A percentile compares a stretch with the other conserved stretches of the same genome.
Conservation (phyloP, 2,113 vertebrate species). For the Blennius ocellaris region DNA sequence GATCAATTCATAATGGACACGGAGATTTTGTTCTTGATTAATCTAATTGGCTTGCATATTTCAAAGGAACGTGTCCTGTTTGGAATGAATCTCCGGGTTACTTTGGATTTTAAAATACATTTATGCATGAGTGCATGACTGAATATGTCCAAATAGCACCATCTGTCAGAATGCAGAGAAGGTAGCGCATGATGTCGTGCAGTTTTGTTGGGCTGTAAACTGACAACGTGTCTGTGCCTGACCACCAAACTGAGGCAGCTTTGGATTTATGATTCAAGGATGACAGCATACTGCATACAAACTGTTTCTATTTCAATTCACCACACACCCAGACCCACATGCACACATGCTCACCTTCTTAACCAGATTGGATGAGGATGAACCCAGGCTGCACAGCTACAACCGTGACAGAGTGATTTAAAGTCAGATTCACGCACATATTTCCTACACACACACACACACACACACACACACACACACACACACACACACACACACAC, state of each 20-base stretch:
- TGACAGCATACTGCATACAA: constrained; percentile 20
- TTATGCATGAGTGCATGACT: constrained; percentile 21
- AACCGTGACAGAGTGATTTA: constrained; percentile 64
- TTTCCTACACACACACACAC: background rate
- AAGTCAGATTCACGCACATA: constrained; percentile 37
- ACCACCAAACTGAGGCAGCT: constrained; percentile 17
- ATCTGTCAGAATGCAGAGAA: constrained; percentile 27
- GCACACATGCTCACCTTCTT: constrained; percentile 11
- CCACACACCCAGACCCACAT: background rate
- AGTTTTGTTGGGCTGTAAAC: constrained; percentile 31
- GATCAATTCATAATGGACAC: constrained; percentile 37
- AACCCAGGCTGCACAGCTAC: constrained; percentile 33
- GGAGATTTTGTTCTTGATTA: constrained; percentile 28
- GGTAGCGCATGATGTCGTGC: constrained; percentile 14
- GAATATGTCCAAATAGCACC: constrained; percentile 37
- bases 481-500: too few relatives aligned
- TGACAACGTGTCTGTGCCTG: constrained; percentile 37
- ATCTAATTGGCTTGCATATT: constrained; percentile 43
- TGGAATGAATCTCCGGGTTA: background rate
- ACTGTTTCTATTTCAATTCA: constrained; percentile 2
- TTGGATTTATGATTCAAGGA: constrained; percentile 40
- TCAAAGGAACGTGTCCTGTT: constrained; percentile 24
- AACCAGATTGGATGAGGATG: constrained; percentile 40
- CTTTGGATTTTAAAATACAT: constrained; percentile 19
- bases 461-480: too few relatives aligned